Evolutionary conservation across 2,113 vertebrate species (phyloP), one percentile per base, ranked within the genome.

Genomic region (Coptodon bakossiorum): DNA sequence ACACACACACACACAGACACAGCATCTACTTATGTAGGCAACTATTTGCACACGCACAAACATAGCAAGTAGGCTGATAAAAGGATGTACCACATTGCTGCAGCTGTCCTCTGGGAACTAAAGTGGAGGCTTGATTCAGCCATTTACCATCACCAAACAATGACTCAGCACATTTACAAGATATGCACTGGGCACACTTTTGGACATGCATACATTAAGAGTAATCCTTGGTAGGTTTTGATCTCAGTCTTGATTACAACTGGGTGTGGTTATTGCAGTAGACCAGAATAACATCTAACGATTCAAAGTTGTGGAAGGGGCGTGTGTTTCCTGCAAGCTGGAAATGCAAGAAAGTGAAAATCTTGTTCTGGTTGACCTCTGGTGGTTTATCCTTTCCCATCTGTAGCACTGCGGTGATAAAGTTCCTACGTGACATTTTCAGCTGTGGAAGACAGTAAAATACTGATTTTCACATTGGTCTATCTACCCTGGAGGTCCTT

Each of bases 51-150:
- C 57, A 27, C 19, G 40, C 27, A 79, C 80, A 81, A 4, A 66
- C 61, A 22, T 34, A 54, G 81, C 40, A 81, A 82, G 88, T 73
- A 63, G 80, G 86, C 83, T 2, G 63, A 40, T 86, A 71, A 85
- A 86, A 85, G 36, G 86, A 88, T 86, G 87, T 59, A 61, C 68
- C 81, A 53, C 78, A 81, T 86, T 83, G 85, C 73, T 56, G 68
- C 86, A 80, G 86, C 88, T 63, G 81, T 52, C 84, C 89, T 86
- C 66, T 84, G 86, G 88, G 88, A 82, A 38, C 66, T 84, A 31
- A 81, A 83, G 29, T 10, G 11, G 93, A 94, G 84, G 29, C 52
- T 87, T 92, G 92, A 93, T 86, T 91, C 87, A 90, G 68, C 66
- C 90, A 40, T 92, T 95, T 89, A n/a, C 63, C 88, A 78, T 80